Evolutionary conservation across 92 coral and sea anemone species (phyloP), one percentile per base, ranked within the genome.

Genomic region (Palythoa caribaeorum): DNA sequence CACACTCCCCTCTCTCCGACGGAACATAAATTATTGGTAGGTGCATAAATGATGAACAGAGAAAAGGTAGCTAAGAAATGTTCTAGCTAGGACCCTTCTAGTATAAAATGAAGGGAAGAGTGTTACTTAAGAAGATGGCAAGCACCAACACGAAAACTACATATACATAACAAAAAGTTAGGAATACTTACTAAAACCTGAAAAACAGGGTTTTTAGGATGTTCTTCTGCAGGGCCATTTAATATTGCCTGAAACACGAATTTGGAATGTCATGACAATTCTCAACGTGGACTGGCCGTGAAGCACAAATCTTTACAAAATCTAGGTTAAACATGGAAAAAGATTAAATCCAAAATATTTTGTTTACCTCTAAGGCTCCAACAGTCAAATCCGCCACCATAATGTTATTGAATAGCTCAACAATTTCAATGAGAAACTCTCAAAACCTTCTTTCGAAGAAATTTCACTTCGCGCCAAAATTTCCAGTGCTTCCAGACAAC

Each of bases 171-270:
- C 6, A 16, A 73, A 40, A 5, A 37, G 17, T 1, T 35, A 12
- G 1, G 36, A 2, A 38, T 12, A 87, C 99, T 81, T 78, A 96
- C 99, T 94, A 96, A 74, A 80, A 96, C 92, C 83, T 96, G 99
- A 37, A 96, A 71, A 51, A 96, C 93, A 1, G 99, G 99, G 59
- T 89, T 89, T 54, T 93, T 90, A 9, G 99, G 99, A 70, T 92
- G 98, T 90, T 93, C 89, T 39, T 96, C 96, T 20, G 94, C 72
- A 13, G 96, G 98, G 40, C 92, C 89, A 69, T 83, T 80, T 28
- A 93, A 77, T 39, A 94, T 94, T 93, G 86, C 75, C 75, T 70
- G 79, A 87, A 89, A 80, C 79, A 89, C 78, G 88, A 66, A 3
- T 79, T 60, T 60, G 10, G n/a, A 13, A 20, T 19, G 17, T 44